Evolutionary conservation across 2,113 vertebrate species (phyloP).

Genomic region (Ifrita kowaldi): DNA sequence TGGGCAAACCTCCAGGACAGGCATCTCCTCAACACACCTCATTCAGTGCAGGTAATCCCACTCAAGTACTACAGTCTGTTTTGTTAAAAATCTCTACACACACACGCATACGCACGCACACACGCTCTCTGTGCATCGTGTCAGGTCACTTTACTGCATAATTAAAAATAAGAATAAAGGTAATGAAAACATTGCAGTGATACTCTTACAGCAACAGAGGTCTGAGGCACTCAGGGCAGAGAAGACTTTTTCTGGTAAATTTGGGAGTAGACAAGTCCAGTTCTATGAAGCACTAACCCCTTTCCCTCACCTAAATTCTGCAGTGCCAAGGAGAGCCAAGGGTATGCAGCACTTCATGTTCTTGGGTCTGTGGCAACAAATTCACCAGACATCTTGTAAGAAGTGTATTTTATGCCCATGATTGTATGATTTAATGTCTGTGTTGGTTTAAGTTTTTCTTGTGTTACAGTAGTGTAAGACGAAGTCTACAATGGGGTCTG

Average conservation of each 20-base stretch:
- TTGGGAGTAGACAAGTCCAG: background rate
- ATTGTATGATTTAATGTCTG: conserved; percentile 43
- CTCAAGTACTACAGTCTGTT: conserved; percentile 59
- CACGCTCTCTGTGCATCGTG: background rate
- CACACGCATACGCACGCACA: background rate
- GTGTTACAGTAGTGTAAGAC: conserved; percentile 12
- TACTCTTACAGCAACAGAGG: conserved; percentile 69
- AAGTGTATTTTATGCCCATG: conserved; percentile 32
- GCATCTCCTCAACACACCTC: conserved; percentile 59
- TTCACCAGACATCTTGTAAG: conserved; percentile 32
- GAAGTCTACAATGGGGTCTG: background rate
- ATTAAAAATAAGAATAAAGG: conserved; percentile 66
- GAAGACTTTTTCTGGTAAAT: conserved; percentile 50
- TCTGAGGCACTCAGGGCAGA: conserved; percentile 76
- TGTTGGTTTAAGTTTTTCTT: background rate
- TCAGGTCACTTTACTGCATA: conserved; percentile 70
- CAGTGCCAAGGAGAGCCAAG: background rate
- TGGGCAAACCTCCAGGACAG: conserved; percentile 38
- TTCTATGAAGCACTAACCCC: background rate
- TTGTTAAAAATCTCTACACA: conserved; percentile 59
- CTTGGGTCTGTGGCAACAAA: conserved; percentile 6
- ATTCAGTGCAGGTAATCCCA: conserved; percentile 35
- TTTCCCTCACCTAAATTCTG: background rate
- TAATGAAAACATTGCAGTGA: conserved; percentile 67
- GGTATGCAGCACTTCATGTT: background rate